Evolutionary conservation across 2,888 invertebrate genomes (phyloP).

Genomic region (Vanessa cardui): DNA sequence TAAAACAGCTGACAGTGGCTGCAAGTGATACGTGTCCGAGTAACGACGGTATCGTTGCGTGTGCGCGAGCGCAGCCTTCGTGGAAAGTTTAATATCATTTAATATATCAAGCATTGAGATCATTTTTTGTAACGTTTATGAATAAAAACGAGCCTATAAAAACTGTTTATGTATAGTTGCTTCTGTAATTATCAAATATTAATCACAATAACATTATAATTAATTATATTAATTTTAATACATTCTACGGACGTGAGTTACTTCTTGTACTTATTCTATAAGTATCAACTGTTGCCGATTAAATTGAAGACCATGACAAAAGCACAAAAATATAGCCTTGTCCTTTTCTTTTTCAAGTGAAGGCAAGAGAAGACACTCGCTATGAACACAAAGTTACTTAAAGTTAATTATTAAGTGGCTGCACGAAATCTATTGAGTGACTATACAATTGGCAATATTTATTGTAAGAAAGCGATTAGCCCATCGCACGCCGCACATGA

Average conservation of each 20-base stretch:
- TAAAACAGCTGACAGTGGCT: constrained; percentile 5
- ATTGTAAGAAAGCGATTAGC: constrained; percentile 1
- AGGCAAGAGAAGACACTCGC: too few relatives aligned
- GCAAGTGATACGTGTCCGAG: constrained; percentile 5
- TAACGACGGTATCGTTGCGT: constrained; percentile 4
- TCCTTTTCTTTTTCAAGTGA: too few relatives aligned
- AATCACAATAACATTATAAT: neutral
- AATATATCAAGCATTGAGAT: constrained; percentile 4
- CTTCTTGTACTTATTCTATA: too few relatives aligned
- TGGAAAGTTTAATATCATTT: constrained; percentile 4
- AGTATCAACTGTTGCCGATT: too few relatives aligned
- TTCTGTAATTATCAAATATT: neutral
- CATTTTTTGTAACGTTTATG: constrained; percentile 1
- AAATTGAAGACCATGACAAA: too few relatives aligned
- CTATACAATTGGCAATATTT: constrained; percentile 15
- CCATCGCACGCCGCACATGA: neutral
- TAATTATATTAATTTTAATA: neutral
- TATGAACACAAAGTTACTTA: too few relatives aligned
- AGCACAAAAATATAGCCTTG: too few relatives aligned
- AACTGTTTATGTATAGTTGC: neutral
- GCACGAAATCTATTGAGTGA: neutral
- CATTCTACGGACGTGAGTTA: neutral
- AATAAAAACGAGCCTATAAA: constrained; percentile 6
- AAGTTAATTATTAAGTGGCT: too few relatives aligned
- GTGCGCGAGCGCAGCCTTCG: constrained; percentile 7